These are phyloP conservation scores for Spondyliosoma cantharus DNA, from an alignment of 2,797 vertebrate species.

Conservation along the genomic window DNA sequence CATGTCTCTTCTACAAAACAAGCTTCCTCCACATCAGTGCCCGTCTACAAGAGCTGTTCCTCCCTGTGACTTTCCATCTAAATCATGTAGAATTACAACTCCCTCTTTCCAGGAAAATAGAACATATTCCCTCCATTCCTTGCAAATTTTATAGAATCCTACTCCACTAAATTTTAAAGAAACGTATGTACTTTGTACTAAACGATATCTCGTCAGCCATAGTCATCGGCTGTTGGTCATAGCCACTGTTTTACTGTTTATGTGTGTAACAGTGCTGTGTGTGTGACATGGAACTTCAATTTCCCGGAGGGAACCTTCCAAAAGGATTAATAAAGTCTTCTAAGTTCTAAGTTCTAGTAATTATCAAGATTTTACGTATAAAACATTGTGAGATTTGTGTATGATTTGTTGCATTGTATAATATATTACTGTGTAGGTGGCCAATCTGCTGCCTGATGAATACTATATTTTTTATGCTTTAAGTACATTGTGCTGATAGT, in stretches of 20 bases:
- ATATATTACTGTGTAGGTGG: not conserved
- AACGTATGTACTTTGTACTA: not conserved
- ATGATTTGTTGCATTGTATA: not conserved
- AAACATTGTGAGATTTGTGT: not conserved
- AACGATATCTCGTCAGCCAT: not conserved
- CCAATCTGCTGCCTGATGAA: not conserved
- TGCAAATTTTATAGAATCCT: not conserved
- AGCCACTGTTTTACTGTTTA: too few relatives aligned
- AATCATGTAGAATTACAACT: constrained; percentile 1
- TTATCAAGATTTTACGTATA: not conserved
- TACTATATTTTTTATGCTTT: not conserved
- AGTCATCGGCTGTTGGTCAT: too few relatives aligned
- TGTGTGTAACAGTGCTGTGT: too few relatives aligned
- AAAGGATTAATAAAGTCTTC: too few relatives aligned
- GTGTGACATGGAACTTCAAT: too few relatives aligned
- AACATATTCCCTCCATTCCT: not conserved
- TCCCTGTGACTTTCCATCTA: constrained; percentile 6
- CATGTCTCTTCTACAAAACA: not conserved
- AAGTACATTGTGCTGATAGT: not conserved
- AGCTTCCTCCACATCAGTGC: not conserved
- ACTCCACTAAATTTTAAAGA: not conserved
- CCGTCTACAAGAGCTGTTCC: not conserved
- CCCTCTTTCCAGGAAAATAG: not conserved
- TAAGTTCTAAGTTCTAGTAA: too few relatives aligned
- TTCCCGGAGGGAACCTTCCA: too few relatives aligned